Evolutionary conservation across 2,888 invertebrate species (phyloP).

Genomic region (Lepidocyrtinus sp.): DNA sequence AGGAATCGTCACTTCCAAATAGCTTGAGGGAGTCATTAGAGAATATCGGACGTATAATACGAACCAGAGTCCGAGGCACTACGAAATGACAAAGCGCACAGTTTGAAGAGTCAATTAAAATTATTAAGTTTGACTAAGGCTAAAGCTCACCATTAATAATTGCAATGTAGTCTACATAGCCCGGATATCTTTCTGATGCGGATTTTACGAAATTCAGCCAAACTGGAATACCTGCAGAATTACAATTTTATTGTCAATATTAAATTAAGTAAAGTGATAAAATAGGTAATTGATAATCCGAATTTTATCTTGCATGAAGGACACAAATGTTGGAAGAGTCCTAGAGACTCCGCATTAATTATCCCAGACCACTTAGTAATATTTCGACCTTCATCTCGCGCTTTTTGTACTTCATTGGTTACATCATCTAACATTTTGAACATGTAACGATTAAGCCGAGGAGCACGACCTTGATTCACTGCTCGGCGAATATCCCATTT

Average conservation of each 20-base stretch:
- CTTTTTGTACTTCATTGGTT: constrained; percentile 20
- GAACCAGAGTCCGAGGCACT: constrained; percentile 35
- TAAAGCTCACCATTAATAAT: constrained; percentile 28
- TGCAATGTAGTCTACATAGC: constrained; percentile 31
- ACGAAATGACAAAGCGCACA: not conserved
- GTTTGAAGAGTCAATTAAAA: not conserved
- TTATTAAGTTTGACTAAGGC: not conserved
- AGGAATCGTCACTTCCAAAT: constrained; percentile 28
- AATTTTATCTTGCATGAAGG: constrained; percentile 19
- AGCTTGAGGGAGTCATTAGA: constrained; percentile 28
- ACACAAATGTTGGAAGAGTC: constrained; percentile 26
- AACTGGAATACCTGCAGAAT: constrained; percentile 31
- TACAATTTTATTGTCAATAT: too few species aligned
- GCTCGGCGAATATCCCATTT: constrained; percentile 42
- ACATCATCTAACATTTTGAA: constrained; percentile 46
- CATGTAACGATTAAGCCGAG: constrained; percentile 42
- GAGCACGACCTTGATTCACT: constrained; percentile 25
- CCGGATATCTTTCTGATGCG: constrained; percentile 35
- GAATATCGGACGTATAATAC: constrained; percentile 35
- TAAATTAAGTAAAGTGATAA: not conserved
- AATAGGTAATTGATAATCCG: not conserved
- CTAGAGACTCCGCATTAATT: constrained; percentile 34
- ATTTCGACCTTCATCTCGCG: constrained; percentile 16
- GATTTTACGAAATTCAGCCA: constrained; percentile 42
- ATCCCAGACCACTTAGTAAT: constrained; percentile 38